These are phyloP conservation scores for Periphyllus acericola DNA, from an alignment of 2,888 invertebrate species.

Conservation along the genomic window DNA sequence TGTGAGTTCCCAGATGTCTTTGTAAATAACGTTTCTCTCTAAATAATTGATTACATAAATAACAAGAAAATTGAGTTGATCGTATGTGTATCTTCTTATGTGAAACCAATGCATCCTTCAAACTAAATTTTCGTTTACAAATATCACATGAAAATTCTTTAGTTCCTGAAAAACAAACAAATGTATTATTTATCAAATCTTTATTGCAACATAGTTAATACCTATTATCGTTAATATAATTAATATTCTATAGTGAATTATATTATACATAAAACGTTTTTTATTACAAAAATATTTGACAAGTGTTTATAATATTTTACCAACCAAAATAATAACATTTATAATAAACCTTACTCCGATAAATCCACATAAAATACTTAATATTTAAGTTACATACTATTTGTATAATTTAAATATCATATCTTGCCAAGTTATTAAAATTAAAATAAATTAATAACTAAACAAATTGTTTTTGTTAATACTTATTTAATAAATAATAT, in stretches of 20 bases:
- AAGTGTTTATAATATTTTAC: too few species aligned
- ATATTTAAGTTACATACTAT: too few species aligned
- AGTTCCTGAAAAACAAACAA: conserved; percentile 45
- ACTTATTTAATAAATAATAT: too few species aligned
- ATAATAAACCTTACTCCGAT: neutral
- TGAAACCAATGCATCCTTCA: conserved; percentile 62
- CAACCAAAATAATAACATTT: too few species aligned
- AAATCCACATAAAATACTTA: neutral
- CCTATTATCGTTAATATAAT: too few species aligned
- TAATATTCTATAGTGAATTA: too few species aligned
- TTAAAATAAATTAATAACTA: too few species aligned
- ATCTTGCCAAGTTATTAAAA: too few species aligned
- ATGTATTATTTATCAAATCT: neutral
- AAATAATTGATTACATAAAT: conserved; percentile 60
- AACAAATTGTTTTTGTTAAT: too few species aligned
- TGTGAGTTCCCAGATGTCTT: conserved; percentile 62
- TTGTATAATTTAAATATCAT: too few species aligned
- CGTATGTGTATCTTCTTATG: conserved; percentile 61
- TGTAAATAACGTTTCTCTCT: conserved; percentile 62
- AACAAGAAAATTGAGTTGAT: conserved; percentile 57
- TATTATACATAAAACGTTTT: too few species aligned
- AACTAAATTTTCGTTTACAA: conserved; percentile 59
- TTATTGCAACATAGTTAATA: neutral
- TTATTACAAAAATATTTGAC: too few species aligned
- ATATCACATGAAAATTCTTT: conserved; percentile 62